These are phyloP conservation scores for Lacerta bilineata DNA, from an alignment of 2,797 vertebrate genomes.

Conservation along the genomic window DNA sequence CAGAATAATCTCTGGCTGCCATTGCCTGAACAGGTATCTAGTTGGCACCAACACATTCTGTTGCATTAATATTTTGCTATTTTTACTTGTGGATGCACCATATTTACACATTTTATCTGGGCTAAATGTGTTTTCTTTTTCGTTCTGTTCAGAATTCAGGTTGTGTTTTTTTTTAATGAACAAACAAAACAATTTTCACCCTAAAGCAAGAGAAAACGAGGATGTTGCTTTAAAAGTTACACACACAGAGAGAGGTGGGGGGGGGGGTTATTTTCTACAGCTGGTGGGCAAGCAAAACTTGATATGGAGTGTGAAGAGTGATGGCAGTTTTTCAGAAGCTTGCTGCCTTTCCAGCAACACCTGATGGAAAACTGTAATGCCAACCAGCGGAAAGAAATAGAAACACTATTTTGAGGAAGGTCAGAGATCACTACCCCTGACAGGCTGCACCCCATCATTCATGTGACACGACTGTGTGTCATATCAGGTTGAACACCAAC, in stretches of 20 bases:
- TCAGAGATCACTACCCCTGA: neutral
- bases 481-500: neutral
- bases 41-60: neutral
- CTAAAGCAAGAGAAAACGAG: neutral
- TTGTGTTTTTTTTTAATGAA: neutral
- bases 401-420: constrained; percentile 26
- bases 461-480: neutral
- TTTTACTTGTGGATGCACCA: neutral
- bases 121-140: neutral
- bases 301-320: constrained; percentile 24
- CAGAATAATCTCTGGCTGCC: neutral
- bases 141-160: constrained; percentile 32
- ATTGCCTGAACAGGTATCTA: neutral
- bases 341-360: constrained; percentile 38
- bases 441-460: neutral
- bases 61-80: neutral
- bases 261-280: neutral
- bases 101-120: neutral
- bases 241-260: no score
- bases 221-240: neutral
- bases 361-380: constrained; percentile 39
- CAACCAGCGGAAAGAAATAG: neutral
- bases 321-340: constrained; percentile 23
- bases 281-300: constrained; percentile 41
- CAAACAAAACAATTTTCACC: neutral